A percentile compares a stretch with the other conserved stretches of the same genome.
Evolutionary conservation across 2,113 vertebrate genomes (phyloP).

Genomic region (Raja brachyura): DNA sequence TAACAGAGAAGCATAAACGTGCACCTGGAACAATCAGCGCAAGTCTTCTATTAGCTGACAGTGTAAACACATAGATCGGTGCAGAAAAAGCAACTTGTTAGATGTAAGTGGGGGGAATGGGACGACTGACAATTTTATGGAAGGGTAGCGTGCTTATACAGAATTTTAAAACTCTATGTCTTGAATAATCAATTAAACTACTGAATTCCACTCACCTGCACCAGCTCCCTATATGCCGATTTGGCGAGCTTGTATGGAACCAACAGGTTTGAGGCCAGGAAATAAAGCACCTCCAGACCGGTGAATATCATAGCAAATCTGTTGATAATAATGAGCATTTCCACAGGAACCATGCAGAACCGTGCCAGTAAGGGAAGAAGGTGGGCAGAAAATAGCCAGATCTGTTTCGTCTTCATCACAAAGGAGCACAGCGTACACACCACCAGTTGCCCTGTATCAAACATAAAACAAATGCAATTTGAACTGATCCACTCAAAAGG

Average conservation of each 20-base stretch:
- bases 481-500: background rate
- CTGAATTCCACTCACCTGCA: constrained; percentile 67
- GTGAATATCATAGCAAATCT: constrained; percentile 98
- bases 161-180: background rate
- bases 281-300: constrained; percentile 93
- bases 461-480: constrained; percentile 16
- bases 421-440: constrained; percentile 94
- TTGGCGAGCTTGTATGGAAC: constrained; percentile 95
- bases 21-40: background rate
- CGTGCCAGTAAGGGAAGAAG: constrained; percentile 91
- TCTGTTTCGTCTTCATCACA: constrained; percentile 98
- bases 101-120: too few relatives aligned
- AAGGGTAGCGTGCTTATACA: background rate
- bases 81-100: background rate
- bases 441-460: constrained; percentile 79
- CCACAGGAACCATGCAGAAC: constrained; percentile 88
- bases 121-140: background rate
- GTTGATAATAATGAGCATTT: constrained; percentile 94
- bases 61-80: background rate
- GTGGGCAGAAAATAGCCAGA: constrained; percentile 97
- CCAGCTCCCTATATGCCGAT: constrained; percentile 90
- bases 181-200: background rate
- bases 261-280: constrained; percentile 87
- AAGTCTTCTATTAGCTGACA: background rate
- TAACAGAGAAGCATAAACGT: background rate